phyloP scores from a whole-genome alignment of 1,140 invertebrate species.

The Drosophila sp. region DNA sequence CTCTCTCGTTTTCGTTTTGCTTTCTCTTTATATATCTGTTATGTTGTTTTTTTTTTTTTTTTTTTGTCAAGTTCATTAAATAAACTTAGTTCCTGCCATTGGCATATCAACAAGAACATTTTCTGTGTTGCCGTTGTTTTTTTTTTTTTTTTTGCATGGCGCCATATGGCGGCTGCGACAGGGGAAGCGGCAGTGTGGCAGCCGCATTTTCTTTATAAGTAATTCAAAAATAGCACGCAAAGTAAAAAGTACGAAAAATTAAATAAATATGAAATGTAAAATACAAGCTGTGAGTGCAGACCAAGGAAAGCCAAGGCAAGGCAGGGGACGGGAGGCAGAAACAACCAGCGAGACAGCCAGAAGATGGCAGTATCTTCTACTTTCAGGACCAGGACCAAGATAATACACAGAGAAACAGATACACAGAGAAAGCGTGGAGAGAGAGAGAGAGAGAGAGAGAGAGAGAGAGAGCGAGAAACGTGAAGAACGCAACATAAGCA shows the following conservation, averaged over 20 bases:
- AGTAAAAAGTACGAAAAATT: constrained; percentile 74
- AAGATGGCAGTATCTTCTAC: constrained; percentile 40
- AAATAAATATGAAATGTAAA: constrained; percentile 78
- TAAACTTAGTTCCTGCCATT: constrained; percentile 21
- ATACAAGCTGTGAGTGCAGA: constrained; percentile 27
- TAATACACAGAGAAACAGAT: constrained; percentile 26
- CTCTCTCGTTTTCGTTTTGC: neutral
- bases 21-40: neutral
- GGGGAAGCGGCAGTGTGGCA: neutral
- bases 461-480: constrained; percentile 8
- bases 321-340: neutral
- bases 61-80: constrained; percentile 62
- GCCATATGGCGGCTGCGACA: constrained; percentile 6
- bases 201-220: constrained; percentile 52
- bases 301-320: neutral
- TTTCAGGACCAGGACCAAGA: constrained; percentile 45
- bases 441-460: neutral
- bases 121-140: constrained; percentile 25
- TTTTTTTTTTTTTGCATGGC: neutral
- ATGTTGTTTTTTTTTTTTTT: constrained; percentile 25
- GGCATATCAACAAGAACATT: constrained; percentile 22
- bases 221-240: constrained; percentile 64
- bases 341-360: constrained; percentile 27
- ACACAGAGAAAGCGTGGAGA: constrained; percentile 1
- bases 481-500: constrained; percentile 43